Conservation (phyloP, 2,113 vertebrate species). For the Atherinomorus stipes region DNA sequence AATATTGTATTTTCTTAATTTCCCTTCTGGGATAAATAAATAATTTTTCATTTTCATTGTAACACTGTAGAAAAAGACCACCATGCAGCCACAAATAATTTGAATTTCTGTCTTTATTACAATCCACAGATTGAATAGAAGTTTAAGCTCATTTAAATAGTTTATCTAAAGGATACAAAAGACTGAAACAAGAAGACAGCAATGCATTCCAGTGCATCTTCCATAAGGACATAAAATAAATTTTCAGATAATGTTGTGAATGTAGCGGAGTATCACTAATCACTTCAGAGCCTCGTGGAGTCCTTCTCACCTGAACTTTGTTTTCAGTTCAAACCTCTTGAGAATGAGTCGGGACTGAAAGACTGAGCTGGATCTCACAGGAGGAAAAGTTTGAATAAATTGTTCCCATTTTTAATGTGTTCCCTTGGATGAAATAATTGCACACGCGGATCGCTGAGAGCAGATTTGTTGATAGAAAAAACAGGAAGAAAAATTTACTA, state of each 20-base stretch:
- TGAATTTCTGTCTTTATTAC: slow-evolving; percentile 78
- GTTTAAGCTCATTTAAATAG: slow-evolving; percentile 75
- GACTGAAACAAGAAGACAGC: slow-evolving; percentile 71
- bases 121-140: slow-evolving; percentile 78
- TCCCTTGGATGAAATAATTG: neutral
- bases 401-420: neutral
- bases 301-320: neutral
- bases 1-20: too few relatives aligned
- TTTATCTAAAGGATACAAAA: slow-evolving; percentile 82
- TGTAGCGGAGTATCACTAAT: neutral
- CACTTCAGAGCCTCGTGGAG: too few relatives aligned
- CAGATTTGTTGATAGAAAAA: neutral
- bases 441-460: neutral
- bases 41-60: too few relatives aligned
- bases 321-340: too few relatives aligned
- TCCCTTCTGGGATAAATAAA: too few relatives aligned
- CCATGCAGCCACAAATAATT: slow-evolving; percentile 5
- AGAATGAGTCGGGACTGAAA: neutral
- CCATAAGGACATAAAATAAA: slow-evolving; percentile 40
- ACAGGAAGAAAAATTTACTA: too few relatives aligned
- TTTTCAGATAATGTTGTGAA: slow-evolving; percentile 6
- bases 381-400: slow-evolving; percentile 7
- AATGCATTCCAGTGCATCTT: slow-evolving; percentile 78
- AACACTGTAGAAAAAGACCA: neutral
- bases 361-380: neutral